Conservation (phyloP, 2,113 vertebrate species). For the Saccopteryx leptura region DNA sequence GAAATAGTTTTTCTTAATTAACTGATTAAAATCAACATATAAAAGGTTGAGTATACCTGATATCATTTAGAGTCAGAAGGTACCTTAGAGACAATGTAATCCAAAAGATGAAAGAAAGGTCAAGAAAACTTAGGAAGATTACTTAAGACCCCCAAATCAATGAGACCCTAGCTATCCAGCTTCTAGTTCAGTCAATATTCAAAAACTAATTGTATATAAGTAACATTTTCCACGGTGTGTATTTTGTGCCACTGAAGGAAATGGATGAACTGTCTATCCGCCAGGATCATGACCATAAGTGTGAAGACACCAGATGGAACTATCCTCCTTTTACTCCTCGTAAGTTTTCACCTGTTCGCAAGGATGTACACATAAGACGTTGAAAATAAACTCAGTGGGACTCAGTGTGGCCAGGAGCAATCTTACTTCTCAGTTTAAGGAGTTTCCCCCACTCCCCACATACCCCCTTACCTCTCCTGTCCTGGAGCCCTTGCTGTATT, state of each 20-base stretch:
- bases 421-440: neutral
- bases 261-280: conserved; percentile 96
- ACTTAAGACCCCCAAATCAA: neutral
- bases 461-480: too few relatives aligned
- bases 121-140: neutral
- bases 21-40: neutral
- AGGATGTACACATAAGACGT: rapidly evolving
- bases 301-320: conserved; percentile 91
- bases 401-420: neutral
- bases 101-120: neutral
- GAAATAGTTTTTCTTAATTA: neutral
- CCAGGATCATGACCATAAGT: conserved; percentile 86
- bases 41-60: conserved; percentile 19
- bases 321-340: conserved; percentile 95
- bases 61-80: neutral
- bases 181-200: neutral
- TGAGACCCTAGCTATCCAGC: neutral
- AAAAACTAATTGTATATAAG: neutral
- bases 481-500: neutral
- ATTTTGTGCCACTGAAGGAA: conserved; percentile 91
- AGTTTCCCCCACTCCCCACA: too few relatives aligned
- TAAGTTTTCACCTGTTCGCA: conserved; percentile 87
- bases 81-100: neutral
- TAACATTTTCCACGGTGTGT: neutral
- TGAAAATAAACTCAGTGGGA: neutral